Conservation (phyloP, 1,140 invertebrate genomes). For the Nixonia krombeini region DNA sequence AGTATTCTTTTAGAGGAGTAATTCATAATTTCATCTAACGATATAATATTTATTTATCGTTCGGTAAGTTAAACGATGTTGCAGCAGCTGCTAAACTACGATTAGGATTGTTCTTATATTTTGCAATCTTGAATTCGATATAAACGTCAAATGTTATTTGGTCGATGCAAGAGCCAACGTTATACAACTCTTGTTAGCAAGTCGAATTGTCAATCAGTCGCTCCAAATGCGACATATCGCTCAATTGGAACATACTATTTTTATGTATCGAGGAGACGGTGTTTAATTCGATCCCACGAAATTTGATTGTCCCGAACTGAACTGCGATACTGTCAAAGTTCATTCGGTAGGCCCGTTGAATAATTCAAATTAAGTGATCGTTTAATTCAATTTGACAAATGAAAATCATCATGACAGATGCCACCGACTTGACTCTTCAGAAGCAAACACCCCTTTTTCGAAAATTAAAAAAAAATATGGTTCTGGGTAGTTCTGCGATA, state of each 20-base stretch:
- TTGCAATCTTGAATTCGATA: too few species aligned
- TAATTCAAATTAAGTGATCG: not conserved
- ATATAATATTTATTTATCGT: not conserved
- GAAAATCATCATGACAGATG: too few species aligned
- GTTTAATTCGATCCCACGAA: too few species aligned
- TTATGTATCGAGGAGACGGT: conserved; percentile 27
- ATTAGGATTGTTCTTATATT: conserved; percentile 16
- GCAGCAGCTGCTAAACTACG: too few species aligned
- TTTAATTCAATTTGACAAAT: not conserved
- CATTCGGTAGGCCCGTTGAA: not conserved
- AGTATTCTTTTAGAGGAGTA: not conserved
- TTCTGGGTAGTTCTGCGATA: too few species aligned
- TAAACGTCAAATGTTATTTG: conserved; percentile 16
- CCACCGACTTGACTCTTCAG: too few species aligned
- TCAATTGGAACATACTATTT: conserved; percentile 8
- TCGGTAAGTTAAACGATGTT: not conserved
- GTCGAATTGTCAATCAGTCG: conserved; percentile 26
- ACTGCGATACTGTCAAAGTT: conserved; percentile 6
- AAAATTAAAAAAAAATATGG: too few species aligned
- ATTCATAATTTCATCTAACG: not conserved
- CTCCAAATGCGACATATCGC: conserved; percentile 11
- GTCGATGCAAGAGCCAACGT: conserved; percentile 17
- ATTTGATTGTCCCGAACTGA: conserved; percentile 9
- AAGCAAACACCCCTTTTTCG: too few species aligned
- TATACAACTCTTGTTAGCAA: conserved; percentile 16